A percentile compares a stretch with the other conserved stretches of the same genome.
Conservation (phyloP, 2,113 vertebrate genomes). For the Asarcornis scutulata region DNA sequence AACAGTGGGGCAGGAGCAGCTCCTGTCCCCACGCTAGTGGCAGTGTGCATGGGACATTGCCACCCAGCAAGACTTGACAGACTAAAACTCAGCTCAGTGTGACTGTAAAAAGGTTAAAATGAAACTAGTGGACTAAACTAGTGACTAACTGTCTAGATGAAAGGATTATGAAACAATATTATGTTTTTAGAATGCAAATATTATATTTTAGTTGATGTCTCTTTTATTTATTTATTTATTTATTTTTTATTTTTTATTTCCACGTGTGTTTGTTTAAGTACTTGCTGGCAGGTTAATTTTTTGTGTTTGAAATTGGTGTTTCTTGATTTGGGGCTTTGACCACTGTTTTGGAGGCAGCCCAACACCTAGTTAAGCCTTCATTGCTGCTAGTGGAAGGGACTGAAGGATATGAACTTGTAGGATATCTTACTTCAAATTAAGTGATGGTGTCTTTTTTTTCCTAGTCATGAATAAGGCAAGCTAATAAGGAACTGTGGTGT, state of each 20-base stretch:
- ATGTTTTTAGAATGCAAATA: background rate
- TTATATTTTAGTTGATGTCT: background rate
- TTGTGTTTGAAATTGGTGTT: background rate
- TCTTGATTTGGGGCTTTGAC: background rate
- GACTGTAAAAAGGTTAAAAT: background rate
- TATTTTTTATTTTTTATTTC: too few relatives aligned
- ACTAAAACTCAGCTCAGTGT: background rate
- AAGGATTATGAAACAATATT: background rate
- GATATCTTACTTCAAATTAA: background rate
- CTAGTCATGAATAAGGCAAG: background rate
- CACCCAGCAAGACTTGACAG: background rate
- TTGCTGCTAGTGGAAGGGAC: background rate
- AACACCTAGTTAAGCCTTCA: background rate
- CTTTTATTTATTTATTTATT: too few relatives aligned
- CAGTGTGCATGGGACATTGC: background rate
- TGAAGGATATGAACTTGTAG: background rate
- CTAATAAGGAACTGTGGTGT: background rate
- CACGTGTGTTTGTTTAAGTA: background rate
- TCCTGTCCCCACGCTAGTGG: background rate
- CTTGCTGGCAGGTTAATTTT: background rate
- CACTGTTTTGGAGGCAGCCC: background rate
- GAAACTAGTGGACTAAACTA: background rate
- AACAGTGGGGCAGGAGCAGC: fast-evolving
- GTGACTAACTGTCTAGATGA: background rate
- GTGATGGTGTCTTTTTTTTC: background rate